A percentile compares a stretch with the other conserved stretches of the same genome.
These are phyloP conservation scores for Schizothorax lantsangensis DNA, from an alignment of 2,797 vertebrate species.

Conservation along the genomic window DNA sequence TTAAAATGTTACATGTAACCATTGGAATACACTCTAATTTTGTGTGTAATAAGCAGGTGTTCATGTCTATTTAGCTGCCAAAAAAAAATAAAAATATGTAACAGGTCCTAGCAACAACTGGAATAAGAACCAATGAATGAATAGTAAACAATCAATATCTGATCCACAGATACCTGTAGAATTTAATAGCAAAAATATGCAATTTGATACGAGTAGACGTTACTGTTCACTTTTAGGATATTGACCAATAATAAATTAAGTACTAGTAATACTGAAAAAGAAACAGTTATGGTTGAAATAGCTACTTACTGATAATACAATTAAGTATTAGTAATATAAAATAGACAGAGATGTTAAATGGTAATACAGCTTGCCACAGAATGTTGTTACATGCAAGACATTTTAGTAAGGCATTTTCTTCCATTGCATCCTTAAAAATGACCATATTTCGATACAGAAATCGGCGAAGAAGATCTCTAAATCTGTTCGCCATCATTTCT, in stretches of 20 bases:
- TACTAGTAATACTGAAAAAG: background rate
- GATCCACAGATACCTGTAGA: background rate
- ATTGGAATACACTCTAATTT: background rate
- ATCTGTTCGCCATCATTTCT: background rate
- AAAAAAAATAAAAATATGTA: background rate
- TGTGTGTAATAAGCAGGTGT: background rate
- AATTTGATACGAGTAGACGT: background rate
- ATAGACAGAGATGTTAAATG: background rate
- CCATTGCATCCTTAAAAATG: slow-evolving; percentile 9
- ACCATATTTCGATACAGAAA: background rate
- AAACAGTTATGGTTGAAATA: background rate
- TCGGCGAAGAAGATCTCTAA: background rate
- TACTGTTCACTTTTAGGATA: background rate
- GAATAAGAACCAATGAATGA: background rate
- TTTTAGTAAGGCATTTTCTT: slow-evolving; percentile 20
- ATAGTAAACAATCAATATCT: background rate
- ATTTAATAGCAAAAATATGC: background rate
- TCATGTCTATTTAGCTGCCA: background rate
- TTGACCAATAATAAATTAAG: background rate
- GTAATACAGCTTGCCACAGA: slow-evolving; percentile 5
- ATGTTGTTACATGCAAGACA: slow-evolving; percentile 28
- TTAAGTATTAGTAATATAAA: background rate
- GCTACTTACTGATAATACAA: background rate
- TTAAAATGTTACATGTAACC: no score
- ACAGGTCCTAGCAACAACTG: background rate